Evolutionary conservation across 2,113 vertebrate genomes (phyloP), one percentile per base, ranked within the genome.

Genomic region (Malaclemys terrapin): DNA sequence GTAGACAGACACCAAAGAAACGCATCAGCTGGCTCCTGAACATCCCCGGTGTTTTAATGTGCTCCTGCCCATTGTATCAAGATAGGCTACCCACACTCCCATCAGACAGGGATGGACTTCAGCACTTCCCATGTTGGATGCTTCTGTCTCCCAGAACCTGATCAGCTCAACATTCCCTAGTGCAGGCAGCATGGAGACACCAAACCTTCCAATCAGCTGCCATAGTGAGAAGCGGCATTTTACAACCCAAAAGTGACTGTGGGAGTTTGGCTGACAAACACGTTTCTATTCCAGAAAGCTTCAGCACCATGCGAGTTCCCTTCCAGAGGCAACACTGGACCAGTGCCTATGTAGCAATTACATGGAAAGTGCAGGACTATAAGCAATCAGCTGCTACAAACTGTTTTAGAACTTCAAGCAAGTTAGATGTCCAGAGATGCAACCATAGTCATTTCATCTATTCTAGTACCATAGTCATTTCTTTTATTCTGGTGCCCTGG

Each of bases 1-100:
- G 10, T 76, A 75, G 69, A 75, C 84, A 89, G 57, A 35, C 57
- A 29, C 75, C 85, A 54, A 24, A 1, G 69, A 10, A 96, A 79
- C 25, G 7, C 13, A 57, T 19, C 57, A 62, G 19, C 0, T 81
- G 31, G 9, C 24, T 85, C 89, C 83, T 83, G 75, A 79, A 47
- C 13, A 75, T 88, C 72, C 50, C 10, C 47, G 45, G 4, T 1
- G 1, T 50, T 95, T 0, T 0, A 87, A 35, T 54, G 5, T 8
- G 13, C 19, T 84, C 52, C n/a, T 5, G 13, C 16, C 84, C 52
- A 12, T 24, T 9, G 31, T 82, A 1, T 72, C 24, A 54, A 27
- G 25, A 56, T 52, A 45, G 76, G 52, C 0, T 57, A 56, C 35
- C 13, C 11, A 47, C 45, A 89, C 72, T n/a, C 17, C 47, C 6